Conservation (phyloP, 2,113 vertebrate species). For the Archilochus colubris region DNA sequence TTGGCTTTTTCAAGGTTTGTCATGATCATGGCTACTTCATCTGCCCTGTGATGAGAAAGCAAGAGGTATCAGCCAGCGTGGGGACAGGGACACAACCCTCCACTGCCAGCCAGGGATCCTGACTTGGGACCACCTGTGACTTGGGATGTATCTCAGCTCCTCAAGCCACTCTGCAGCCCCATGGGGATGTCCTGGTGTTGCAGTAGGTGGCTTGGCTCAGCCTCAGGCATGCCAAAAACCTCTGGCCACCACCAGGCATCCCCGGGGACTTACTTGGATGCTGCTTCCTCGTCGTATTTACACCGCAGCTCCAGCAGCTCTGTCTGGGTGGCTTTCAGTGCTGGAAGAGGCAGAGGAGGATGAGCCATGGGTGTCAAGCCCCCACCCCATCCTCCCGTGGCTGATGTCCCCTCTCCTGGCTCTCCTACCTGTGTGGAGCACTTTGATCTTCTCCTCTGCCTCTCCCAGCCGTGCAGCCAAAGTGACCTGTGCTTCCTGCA, state of each 20-base stretch:
- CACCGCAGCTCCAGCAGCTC: slow-evolving; percentile 91
- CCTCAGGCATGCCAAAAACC: not conserved
- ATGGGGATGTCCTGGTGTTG: fast-evolving
- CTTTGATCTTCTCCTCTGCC: slow-evolving; percentile 94
- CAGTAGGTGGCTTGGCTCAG: not conserved
- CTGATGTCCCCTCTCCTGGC: not conserved
- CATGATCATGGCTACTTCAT: slow-evolving; percentile 91
- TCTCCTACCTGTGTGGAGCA: slow-evolving; percentile 88
- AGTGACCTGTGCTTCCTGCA: slow-evolving; percentile 83
- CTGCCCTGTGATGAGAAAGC: slow-evolving; percentile 82
- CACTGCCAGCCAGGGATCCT: fast-evolving
- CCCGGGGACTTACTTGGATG: slow-evolving; percentile 85
- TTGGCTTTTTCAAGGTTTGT: slow-evolving; percentile 94
- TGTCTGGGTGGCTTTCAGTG: slow-evolving; percentile 89
- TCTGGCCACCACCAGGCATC: fast-evolving
- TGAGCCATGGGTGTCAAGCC: not conserved
- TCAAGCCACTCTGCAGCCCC: not conserved
- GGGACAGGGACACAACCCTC: not conserved
- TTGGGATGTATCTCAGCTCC: not conserved
- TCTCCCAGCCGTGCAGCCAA: slow-evolving; percentile 89
- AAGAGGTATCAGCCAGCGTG: fast-evolving
- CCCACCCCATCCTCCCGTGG: fast-evolving
- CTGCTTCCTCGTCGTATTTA: slow-evolving; percentile 93
- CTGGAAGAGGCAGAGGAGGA: slow-evolving; percentile 70
- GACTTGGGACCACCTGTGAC: fast-evolving